Base-by-base conservation (phyloP, 2,113 vertebrate species). In the Periophthalmodon schlosseri region DNA sequence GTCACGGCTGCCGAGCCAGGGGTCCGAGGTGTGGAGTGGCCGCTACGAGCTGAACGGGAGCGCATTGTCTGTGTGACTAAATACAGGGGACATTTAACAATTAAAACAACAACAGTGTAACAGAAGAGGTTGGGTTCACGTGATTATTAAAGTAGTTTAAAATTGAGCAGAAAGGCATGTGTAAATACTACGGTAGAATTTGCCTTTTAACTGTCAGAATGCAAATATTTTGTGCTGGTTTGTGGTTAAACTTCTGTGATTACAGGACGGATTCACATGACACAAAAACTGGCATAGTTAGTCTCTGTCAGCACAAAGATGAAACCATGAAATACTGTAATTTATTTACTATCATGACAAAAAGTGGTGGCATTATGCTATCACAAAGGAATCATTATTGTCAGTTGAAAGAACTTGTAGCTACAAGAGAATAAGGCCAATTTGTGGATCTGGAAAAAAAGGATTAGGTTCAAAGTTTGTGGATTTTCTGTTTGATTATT, bases 1-100 rank as follows among this genome's bases (percentile, higher is more conserved):
- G 97, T 99, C 89, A 99, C 95, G 77, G 95, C 97, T 3, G 95
- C 95, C 46, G 97, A 99, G 68, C 97, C 97, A 3, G 97, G 96
- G 36, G 97, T 98, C 24, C 95, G 96, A 47, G 98, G 97, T 0
- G 97, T 99, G 63, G 96, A 97, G 85, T 96, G 97, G 68, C 98
- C 98, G 70, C 97, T 98, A 89, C 97, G 97, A 81, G 96, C 97
- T 18, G 97, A 96, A 74, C 96, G 95, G 84, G 96, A 96, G 75
- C 96, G 96, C 80, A 95, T 91, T 11, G 96, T 93, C 77, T 98
- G 96, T 80, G 95, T 93, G 79, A 95, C 96, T 98, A 76, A 1
- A 60, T 54, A 58, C 28, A 60, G 49, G 69, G 68, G 54, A 28
- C 1, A 18, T 60, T 28, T 60, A 23, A 28, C 3, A 60, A 3